Conservation (phyloP, 2,888 invertebrate genomes). For the Phyllotreta striolata region DNA sequence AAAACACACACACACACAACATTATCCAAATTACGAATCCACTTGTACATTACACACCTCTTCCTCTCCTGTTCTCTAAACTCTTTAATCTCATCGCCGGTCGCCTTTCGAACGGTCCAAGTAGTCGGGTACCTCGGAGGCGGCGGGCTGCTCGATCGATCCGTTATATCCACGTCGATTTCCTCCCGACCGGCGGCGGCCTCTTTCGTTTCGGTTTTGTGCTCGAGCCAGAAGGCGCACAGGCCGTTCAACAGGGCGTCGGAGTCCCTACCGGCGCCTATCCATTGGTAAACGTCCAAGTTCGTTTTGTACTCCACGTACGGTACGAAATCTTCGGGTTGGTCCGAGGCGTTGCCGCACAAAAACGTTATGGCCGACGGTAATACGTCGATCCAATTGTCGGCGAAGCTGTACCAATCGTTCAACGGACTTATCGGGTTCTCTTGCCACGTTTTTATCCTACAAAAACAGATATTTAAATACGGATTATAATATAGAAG, state of each 20-base stretch:
- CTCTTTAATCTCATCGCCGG: conserved; percentile 76
- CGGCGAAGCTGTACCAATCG: conserved; percentile 76
- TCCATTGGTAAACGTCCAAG: conserved; percentile 86
- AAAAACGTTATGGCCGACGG: conserved; percentile 84
- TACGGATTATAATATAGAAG: background rate
- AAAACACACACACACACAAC: conserved; percentile 1
- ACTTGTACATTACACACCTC: conserved; percentile 85
- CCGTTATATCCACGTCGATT: conserved; percentile 56
- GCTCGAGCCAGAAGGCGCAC: conserved; percentile 82
- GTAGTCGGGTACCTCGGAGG: conserved; percentile 73
- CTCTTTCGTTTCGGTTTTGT: conserved; percentile 62
- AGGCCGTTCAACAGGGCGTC: conserved; percentile 78
- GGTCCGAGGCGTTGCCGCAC: conserved; percentile 80
- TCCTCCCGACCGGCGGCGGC: conserved; percentile 55
- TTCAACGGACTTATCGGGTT: conserved; percentile 84
- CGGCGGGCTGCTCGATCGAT: conserved; percentile 63
- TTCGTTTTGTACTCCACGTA: conserved; percentile 83
- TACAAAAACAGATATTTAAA: conserved; percentile 1
- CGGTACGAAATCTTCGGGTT: conserved; percentile 88
- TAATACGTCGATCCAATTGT: conserved; percentile 78
- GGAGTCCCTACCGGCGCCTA: conserved; percentile 91
- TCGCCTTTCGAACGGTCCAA: conserved; percentile 85
- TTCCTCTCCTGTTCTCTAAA: conserved; percentile 83
- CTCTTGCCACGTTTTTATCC: conserved; percentile 76
- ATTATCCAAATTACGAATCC: too few species aligned